Percentiles rank a stretch among this genome's conserved stretches.
These are phyloP conservation scores for Pseudopleuronectes americanus DNA, from an alignment of 2,797 vertebrate species.

Conservation along the genomic window DNA sequence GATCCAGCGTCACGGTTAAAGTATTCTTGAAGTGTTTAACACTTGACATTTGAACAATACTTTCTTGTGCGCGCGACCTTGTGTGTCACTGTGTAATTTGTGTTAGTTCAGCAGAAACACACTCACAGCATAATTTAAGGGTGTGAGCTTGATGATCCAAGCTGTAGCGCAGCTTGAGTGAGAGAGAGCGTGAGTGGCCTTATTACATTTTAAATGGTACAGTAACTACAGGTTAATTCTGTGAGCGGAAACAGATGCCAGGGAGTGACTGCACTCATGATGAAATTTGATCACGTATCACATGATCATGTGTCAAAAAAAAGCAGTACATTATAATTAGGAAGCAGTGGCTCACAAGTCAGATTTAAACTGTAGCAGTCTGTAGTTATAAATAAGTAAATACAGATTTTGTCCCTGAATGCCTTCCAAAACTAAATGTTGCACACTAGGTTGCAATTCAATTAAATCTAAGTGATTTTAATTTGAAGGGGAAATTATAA, in stretches of 20 bases:
- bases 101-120: not conserved
- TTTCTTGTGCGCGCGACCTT: not conserved
- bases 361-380: not conserved
- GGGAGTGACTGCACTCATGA: not conserved
- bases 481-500: not conserved
- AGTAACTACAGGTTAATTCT: constrained; percentile 1
- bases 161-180: not conserved
- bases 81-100: constrained; percentile 12
- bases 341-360: not conserved
- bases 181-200: not conserved
- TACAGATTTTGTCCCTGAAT: not conserved
- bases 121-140: not conserved
- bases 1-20: not conserved
- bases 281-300: not conserved
- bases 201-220: constrained; percentile 9
- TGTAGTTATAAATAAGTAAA: constrained; percentile 2
- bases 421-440: not conserved
- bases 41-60: not conserved
- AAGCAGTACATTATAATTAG: not conserved
- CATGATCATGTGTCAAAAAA: not conserved
- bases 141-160: constrained; percentile 5
- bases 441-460: not conserved
- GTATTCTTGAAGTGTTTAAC: not conserved
- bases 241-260: not conserved
- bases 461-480: not conserved